These are phyloP conservation scores for Todiramphus saurophagus DNA, from an alignment of 2,113 vertebrate genomes.

Conservation along the genomic window DNA sequence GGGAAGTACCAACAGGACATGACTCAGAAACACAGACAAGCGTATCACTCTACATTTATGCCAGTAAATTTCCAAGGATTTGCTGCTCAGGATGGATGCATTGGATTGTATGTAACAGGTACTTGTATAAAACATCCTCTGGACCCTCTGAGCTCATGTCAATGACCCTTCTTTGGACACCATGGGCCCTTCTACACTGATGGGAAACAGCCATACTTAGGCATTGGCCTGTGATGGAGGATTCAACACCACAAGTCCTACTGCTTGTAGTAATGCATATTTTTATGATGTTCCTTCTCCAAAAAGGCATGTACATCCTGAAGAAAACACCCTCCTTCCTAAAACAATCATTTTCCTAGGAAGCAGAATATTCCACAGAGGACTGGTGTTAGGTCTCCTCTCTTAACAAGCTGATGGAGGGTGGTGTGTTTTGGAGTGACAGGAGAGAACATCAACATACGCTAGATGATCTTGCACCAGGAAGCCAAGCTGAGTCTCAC, in stretches of 20 bases:
- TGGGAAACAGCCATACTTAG: not conserved
- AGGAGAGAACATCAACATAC: not conserved
- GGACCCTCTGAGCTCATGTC: not conserved
- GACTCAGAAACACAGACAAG: conserved; percentile 41
- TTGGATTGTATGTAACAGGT: not conserved
- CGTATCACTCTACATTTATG: not conserved
- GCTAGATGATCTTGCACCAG: not conserved
- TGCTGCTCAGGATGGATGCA: not conserved
- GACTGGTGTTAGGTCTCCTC: not conserved
- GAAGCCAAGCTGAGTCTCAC: not conserved
- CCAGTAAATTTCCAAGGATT: not conserved
- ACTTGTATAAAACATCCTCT: not conserved
- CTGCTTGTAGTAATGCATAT: not conserved
- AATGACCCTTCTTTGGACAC: not conserved
- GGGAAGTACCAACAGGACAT: not conserved
- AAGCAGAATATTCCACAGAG: not conserved
- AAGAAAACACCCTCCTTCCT: not conserved
- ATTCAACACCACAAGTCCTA: not conserved
- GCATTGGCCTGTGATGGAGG: not conserved
- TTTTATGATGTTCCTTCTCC: not conserved
- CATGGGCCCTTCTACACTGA: not conserved
- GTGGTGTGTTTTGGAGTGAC: not conserved
- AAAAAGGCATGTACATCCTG: not conserved
- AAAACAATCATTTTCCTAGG: not conserved
- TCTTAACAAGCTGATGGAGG: not conserved